A percentile compares a stretch with the other conserved stretches of the same genome.
Evolutionary conservation across 2,797 vertebrate genomes (phyloP).

Genomic region (Paedocypris micromegethes): DNA sequence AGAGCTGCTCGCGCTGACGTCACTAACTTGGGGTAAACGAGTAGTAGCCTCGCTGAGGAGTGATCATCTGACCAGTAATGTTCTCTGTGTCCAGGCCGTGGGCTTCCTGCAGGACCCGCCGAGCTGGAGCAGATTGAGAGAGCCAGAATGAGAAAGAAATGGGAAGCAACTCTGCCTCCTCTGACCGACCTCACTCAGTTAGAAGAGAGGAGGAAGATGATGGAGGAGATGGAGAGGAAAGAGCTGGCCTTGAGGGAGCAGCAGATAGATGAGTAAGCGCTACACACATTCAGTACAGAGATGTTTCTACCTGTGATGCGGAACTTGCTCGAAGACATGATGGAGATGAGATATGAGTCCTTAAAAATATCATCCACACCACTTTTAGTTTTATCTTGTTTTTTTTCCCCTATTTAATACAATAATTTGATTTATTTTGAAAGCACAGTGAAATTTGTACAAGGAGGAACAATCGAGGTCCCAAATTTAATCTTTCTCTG

Average conservation of each 20-base stretch:
- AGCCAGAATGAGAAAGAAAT: slow-evolving; percentile 74
- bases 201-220: slow-evolving; percentile 80
- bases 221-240: slow-evolving; percentile 85
- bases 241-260: slow-evolving; percentile 90
- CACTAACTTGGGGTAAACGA: slow-evolving; percentile 79
- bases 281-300: neutral
- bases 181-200: slow-evolving; percentile 67
- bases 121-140: slow-evolving; percentile 90
- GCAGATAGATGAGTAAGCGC: slow-evolving; percentile 84
- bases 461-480: too few species aligned
- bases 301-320: too few species aligned
- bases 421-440: too few species aligned
- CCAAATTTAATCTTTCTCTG: too few species aligned
- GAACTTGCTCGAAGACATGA: too few species aligned
- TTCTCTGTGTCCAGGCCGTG: slow-evolving; percentile 66
- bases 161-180: slow-evolving; percentile 82
- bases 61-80: neutral
- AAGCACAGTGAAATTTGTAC: too few species aligned
- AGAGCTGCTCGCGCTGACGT: slow-evolving; percentile 82
- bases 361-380: too few species aligned
- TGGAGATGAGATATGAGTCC: too few species aligned
- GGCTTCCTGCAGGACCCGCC: slow-evolving; percentile 82
- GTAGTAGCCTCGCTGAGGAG: neutral
- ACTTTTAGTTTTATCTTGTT: too few species aligned
- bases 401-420: too few species aligned